Conservation (phyloP, 2,113 vertebrate genomes). For the Chiloscyllium plagiosum region DNA sequence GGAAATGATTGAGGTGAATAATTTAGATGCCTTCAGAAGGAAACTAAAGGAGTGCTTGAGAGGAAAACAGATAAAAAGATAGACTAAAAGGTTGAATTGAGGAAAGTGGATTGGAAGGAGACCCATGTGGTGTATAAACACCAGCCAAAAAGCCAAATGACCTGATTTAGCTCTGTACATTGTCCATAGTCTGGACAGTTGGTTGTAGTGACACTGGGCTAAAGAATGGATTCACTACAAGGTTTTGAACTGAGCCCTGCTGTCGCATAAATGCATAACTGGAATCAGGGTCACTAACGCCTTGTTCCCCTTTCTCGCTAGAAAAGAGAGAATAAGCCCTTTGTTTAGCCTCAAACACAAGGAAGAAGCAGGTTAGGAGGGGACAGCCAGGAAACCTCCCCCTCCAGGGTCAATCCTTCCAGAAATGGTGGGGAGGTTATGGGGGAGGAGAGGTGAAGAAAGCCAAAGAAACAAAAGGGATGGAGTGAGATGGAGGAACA, state of each 20-base stretch:
- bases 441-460: background rate
- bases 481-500: too few species aligned
- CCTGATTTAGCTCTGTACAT: background rate
- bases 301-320: background rate
- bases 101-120: background rate
- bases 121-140: background rate
- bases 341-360: background rate
- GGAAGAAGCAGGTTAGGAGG: background rate
- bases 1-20: too few species aligned
- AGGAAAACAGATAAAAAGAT: background rate
- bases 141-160: background rate
- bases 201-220: background rate
- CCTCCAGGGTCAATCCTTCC: background rate
- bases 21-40: background rate
- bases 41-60: background rate
- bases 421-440: background rate
- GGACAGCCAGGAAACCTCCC: background rate
- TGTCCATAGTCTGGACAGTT: background rate
- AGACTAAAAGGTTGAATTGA: background rate
- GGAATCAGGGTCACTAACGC: background rate
- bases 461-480: too few species aligned
- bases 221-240: background rate
- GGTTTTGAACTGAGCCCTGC: background rate
- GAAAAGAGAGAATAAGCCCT: background rate
- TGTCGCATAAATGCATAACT: background rate